Evolutionary conservation across 1,140 invertebrate genomes (phyloP), one percentile per base, ranked within the genome.

Genomic region (Drosophila tropicalis): DNA sequence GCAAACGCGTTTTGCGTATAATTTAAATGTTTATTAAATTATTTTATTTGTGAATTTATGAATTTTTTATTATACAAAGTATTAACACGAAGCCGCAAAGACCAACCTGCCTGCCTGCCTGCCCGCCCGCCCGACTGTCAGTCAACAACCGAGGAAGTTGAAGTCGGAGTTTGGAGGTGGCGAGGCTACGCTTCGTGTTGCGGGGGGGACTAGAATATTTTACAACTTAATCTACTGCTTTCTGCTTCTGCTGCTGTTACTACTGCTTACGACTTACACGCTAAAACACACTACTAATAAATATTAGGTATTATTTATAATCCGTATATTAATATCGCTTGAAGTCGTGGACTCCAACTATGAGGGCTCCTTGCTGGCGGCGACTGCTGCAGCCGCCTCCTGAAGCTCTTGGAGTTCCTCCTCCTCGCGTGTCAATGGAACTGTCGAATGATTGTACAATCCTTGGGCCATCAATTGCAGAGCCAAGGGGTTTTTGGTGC

Each of bases 401-500:
- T 92, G 92, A 13, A 92, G 67, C 76, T 91, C 86, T 75, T 90
- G 93, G 71, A 94, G 79, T 62, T 96, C 96, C 73, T 96, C 95
- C 72, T 96, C 96, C 61, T 96, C 95, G 70, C 96, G 94, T 67
- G 95, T 94, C 62, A 95, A 93, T 7, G 95, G 94, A 25, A 96
- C 94, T 2, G 96, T 97, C 62, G 95, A 96, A 92, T 98, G 97
- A 92, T 98, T 98, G 93, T 97, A 97, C 10, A 97, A 93, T 0
- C 97, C 97, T 92, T 98, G 97, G 4, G 97, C 96, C 96, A 98
- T 98, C 51, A 98, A 93, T 91, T 98, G 96, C 54, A 98, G 91
- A 0, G 97, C 97, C 70, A 98, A 93, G 0, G 96, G 95, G 92
- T 97, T 97, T 81, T 96, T 96, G 60, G 95, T 94, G 0, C 97